Evolutionary conservation across 2,888 invertebrate species (phyloP).

Genomic region (Aleiodes testaceus): DNA sequence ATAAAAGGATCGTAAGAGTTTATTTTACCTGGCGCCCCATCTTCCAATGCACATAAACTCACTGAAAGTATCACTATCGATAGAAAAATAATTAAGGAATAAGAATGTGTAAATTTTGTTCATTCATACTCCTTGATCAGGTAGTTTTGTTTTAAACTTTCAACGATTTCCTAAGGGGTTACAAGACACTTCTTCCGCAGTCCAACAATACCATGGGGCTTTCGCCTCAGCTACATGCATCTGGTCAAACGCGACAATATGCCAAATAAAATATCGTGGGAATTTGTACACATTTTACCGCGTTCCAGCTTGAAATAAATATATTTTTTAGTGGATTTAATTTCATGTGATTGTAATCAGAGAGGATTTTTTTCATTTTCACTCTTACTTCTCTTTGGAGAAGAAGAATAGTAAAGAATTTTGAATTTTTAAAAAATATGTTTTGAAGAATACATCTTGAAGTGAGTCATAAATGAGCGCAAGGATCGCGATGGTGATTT

Average conservation of each 20-base stretch:
- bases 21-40: slow-evolving; percentile 5
- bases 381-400: no score
- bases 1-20: slow-evolving; percentile 13
- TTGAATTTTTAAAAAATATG: no score
- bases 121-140: neutral
- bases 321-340: slow-evolving; percentile 11
- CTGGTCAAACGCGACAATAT: slow-evolving; percentile 41
- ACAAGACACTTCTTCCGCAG: slow-evolving; percentile 42
- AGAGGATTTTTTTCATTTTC: no score
- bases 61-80: slow-evolving; percentile 26
- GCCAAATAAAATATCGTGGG: slow-evolving; percentile 43
- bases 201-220: slow-evolving; percentile 27
- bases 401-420: no score
- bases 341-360: slow-evolving; percentile 30
- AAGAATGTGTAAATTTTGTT: slow-evolving; percentile 11
- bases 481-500: no score
- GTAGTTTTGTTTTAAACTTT: slow-evolving; percentile 26
- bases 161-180: slow-evolving; percentile 18
- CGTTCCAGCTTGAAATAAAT: slow-evolving; percentile 18
- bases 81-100: slow-evolving; percentile 33
- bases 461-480: no score
- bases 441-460: no score
- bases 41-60: slow-evolving; percentile 32
- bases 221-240: slow-evolving; percentile 33
- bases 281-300: slow-evolving; percentile 30